Conservation (phyloP, 2,113 vertebrate species). For the Bucco capensis region DNA sequence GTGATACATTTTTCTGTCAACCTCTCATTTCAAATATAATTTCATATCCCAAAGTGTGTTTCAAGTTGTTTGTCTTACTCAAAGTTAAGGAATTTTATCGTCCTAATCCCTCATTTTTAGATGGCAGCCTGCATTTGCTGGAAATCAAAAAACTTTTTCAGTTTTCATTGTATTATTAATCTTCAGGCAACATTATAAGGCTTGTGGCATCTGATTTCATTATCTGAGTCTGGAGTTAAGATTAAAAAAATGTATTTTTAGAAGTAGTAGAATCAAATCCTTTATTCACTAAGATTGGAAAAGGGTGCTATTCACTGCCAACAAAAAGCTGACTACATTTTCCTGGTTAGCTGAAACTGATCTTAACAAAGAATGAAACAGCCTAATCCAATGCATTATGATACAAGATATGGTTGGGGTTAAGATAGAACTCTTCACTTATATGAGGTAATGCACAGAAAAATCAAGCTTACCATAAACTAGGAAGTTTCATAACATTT, state of each 20-base stretch:
- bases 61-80: not conserved
- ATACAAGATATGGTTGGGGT: fast-evolving
- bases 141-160: not conserved
- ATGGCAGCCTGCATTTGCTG: not conserved
- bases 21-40: not conserved
- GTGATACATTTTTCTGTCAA: not conserved
- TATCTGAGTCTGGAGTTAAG: not conserved
- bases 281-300: not conserved
- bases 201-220: not conserved
- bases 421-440: not conserved
- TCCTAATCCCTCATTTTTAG: not conserved
- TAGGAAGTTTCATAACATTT: not conserved
- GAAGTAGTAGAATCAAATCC: not conserved
- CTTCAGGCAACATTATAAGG: not conserved
- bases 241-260: not conserved
- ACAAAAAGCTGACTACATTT: not conserved
- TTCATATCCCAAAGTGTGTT: not conserved
- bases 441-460: not conserved
- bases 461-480: not conserved
- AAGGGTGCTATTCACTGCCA: not conserved
- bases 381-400: not conserved
- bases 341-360: not conserved
- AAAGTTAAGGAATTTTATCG: not conserved
- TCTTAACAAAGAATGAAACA: not conserved
- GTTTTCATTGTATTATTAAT: not conserved